These are phyloP conservation scores for Oncorhynchus mykiss DNA, from an alignment of 2,113 vertebrate species.

Conservation along the genomic window DNA sequence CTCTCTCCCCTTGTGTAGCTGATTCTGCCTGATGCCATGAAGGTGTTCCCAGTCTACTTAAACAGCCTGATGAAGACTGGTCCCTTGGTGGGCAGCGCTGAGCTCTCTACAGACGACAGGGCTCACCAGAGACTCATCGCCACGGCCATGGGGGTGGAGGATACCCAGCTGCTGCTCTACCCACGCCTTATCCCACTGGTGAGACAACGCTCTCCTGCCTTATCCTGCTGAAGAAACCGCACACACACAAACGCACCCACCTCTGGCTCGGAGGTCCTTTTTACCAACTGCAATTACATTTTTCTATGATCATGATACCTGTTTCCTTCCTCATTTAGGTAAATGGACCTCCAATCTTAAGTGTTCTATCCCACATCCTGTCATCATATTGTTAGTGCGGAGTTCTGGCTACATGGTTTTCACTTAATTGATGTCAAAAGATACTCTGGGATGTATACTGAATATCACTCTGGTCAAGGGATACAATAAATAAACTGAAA, in stretches of 20 bases:
- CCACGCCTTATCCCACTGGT: slow-evolving; percentile 89
- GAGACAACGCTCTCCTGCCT: slow-evolving; percentile 42
- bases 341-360: too few relatives aligned
- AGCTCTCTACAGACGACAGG: slow-evolving; percentile 84
- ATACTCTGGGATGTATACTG: neutral
- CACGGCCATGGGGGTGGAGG: slow-evolving; percentile 87
- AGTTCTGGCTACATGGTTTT: too few relatives aligned
- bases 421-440: too few relatives aligned
- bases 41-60: slow-evolving; percentile 91
- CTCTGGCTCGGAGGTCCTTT: neutral
- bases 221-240: neutral
- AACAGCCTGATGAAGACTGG: slow-evolving; percentile 89
- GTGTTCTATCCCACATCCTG: neutral
- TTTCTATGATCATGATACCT: too few relatives aligned
- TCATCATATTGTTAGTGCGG: too few relatives aligned
- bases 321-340: too few relatives aligned
- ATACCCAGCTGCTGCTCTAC: slow-evolving; percentile 89
- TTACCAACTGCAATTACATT: neutral
- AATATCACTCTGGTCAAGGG: too few relatives aligned
- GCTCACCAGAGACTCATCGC: slow-evolving; percentile 82
- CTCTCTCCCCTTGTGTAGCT: slow-evolving; percentile 70
- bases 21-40: slow-evolving; percentile 93
- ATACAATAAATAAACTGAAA: too few relatives aligned
- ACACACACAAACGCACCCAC: neutral
- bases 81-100: slow-evolving; percentile 79